Conservation (phyloP, 2,113 vertebrate species). For the Procapra przewalskii region DNA sequence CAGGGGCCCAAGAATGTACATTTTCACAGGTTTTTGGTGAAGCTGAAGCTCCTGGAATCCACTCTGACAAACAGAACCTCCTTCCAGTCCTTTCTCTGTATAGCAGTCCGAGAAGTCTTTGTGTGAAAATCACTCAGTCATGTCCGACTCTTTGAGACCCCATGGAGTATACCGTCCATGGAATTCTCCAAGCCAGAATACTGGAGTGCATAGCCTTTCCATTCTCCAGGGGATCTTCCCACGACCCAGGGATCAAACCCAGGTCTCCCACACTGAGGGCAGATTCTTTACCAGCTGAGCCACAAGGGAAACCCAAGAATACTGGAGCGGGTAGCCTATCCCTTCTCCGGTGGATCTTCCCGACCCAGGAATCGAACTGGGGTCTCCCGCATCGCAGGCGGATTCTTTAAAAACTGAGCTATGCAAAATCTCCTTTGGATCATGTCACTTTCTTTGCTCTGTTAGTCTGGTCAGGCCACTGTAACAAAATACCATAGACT, state of each 20-base stretch:
- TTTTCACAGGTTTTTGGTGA: neutral
- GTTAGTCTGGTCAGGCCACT: neutral
- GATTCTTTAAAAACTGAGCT: neutral
- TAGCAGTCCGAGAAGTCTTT: neutral
- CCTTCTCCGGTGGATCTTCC: neutral
- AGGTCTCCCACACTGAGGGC: neutral
- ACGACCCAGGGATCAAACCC: neutral
- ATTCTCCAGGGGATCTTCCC: neutral
- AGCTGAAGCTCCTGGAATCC: neutral
- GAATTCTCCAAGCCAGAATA: neutral
- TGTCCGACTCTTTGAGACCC: neutral
- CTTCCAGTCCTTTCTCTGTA: neutral
- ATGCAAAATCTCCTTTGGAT: neutral
- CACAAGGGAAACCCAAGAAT: neutral
- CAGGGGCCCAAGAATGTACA: neutral
- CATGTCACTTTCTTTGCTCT: neutral
- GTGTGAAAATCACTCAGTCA: neutral
- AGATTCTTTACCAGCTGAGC: neutral
- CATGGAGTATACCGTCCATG: neutral
- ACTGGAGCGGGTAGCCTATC: neutral
- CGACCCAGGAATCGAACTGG: rapidly evolving
- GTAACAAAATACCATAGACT: neutral
- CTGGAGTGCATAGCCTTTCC: neutral
- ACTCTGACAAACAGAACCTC: neutral
- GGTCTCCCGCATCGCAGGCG: neutral